Conservation (phyloP, 2,797 vertebrate species). For the Peromyscus eremicus region DNA sequence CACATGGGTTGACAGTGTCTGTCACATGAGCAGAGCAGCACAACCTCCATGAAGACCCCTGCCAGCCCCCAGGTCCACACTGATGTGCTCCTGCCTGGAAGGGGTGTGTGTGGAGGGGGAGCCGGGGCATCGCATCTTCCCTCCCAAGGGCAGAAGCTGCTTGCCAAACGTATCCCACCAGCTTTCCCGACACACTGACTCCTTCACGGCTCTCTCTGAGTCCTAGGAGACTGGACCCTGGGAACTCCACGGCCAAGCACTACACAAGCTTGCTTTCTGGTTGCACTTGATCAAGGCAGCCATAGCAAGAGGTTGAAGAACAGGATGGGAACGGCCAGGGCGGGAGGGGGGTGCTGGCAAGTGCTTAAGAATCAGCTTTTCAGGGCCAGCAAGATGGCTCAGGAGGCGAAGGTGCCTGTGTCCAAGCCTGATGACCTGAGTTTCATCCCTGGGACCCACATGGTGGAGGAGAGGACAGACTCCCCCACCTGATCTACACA, state of each 20-base stretch:
- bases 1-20: neutral
- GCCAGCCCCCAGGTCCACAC: neutral
- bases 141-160: neutral
- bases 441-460: neutral
- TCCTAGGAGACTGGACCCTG: neutral
- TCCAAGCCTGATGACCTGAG: neutral
- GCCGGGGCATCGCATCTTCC: neutral
- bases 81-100: neutral
- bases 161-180: no score
- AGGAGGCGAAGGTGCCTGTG: neutral
- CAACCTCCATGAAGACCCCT: neutral
- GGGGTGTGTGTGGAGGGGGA: neutral
- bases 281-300: neutral
- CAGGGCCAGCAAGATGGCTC: neutral
- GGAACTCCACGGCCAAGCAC: no score
- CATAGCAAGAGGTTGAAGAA: neutral
- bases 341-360: neutral
- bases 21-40: neutral
- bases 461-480: neutral
- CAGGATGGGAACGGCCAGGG: neutral
- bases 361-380: neutral
- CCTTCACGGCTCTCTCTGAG: neutral
- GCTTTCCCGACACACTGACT: accelerated
- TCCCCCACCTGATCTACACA: neutral
- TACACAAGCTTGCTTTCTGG: neutral